Conservation (phyloP, 2,888 invertebrate genomes). For the Drosophila paramelanica region DNA sequence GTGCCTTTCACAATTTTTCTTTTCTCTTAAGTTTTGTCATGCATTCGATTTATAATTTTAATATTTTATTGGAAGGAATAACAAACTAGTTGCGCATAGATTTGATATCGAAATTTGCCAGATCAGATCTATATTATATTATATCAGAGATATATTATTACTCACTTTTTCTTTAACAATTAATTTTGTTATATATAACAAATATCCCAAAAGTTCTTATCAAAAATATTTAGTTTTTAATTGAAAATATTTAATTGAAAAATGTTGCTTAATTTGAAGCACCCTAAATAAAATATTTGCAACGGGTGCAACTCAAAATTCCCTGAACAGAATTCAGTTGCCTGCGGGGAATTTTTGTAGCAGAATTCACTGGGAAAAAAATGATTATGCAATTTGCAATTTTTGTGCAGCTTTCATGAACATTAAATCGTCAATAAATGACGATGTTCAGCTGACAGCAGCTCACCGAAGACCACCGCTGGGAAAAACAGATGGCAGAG, state of each 20-base stretch:
- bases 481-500: slow-evolving; percentile 11
- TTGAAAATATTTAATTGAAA: background rate
- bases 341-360: background rate
- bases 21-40: too few species aligned
- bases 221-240: background rate
- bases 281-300: background rate
- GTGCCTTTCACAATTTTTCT: background rate
- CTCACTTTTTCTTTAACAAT: too few species aligned
- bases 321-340: background rate
- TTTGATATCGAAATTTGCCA: too few species aligned
- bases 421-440: slow-evolving; percentile 55
- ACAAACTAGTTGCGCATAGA: too few species aligned
- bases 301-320: background rate
- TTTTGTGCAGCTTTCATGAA: slow-evolving; percentile 14
- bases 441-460: slow-evolving; percentile 24
- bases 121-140: too few species aligned
- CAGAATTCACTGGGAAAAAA: slow-evolving; percentile 1
- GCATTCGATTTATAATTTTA: too few species aligned
- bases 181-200: too few species aligned
- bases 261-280: background rate
- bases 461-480: background rate
- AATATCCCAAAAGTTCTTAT: too few species aligned
- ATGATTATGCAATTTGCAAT: slow-evolving; percentile 2
- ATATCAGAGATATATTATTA: too few species aligned
- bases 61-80: too few species aligned